Percentiles rank a stretch among this genome's conserved stretches.
Evolutionary conservation across 2,797 vertebrate species (phyloP).

Genomic region (Sciurus vulgaris): DNA sequence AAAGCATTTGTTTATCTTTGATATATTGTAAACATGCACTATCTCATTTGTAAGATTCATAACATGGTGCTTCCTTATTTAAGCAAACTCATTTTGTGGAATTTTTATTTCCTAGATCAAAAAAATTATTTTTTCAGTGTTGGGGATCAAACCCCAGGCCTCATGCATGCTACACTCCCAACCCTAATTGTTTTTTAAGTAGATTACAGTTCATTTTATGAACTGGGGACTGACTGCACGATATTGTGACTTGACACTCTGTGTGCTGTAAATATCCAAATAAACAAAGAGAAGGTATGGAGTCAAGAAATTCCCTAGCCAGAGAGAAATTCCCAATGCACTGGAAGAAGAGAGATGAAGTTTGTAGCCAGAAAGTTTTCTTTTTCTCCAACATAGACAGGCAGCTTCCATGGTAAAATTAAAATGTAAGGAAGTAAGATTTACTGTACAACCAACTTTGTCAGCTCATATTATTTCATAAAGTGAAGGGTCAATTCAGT

Average conservation of each 20-base stretch:
- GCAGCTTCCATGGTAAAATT: conserved; percentile 32
- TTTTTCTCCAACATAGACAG: neutral
- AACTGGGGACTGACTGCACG: neutral
- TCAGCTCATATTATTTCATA: conserved; percentile 64
- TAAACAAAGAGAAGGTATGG: conserved; percentile 9
- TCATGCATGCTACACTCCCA: neutral
- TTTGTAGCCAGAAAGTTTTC: neutral
- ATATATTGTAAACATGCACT: neutral
- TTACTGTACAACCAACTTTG: neutral
- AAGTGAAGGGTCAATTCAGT: conserved; percentile 55
- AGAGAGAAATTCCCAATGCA: neutral
- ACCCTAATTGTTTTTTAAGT: neutral
- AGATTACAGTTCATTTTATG: neutral
- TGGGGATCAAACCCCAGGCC: neutral
- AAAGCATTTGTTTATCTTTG: conserved; percentile 18
- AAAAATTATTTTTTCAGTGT: neutral
- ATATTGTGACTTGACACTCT: neutral
- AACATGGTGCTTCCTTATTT: conserved; percentile 41
- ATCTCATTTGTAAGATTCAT: neutral
- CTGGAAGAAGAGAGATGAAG: neutral
- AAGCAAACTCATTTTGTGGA: conserved; percentile 8
- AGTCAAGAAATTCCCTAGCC: neutral
- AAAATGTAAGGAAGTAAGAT: conserved; percentile 49
- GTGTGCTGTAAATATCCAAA: neutral
- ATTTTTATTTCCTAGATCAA: neutral